Evolutionary conservation across 2,113 vertebrate genomes (phyloP).

Genomic region (Cathartes aura): DNA sequence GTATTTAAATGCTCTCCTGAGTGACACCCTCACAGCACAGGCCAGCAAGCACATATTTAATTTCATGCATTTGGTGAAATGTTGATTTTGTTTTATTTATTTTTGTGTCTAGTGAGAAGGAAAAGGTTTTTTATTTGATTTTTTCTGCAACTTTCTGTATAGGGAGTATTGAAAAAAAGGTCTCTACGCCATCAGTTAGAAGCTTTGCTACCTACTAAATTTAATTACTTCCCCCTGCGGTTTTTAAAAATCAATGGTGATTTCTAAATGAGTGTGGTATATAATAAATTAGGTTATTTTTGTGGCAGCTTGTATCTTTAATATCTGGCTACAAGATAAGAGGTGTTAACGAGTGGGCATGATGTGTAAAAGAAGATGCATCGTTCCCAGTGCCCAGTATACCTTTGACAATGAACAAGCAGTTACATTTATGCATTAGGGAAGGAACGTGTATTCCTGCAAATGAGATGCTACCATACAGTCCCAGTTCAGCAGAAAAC

Average conservation of each 20-base stretch:
- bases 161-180: not conserved
- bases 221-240: not conserved
- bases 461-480: not conserved
- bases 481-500: not conserved
- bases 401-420: not conserved
- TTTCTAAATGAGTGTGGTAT: not conserved
- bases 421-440: not conserved
- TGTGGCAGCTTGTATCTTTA: not conserved
- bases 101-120: slow-evolving; percentile 1
- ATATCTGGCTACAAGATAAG: not conserved
- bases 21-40: slow-evolving; percentile 26
- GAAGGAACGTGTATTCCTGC: not conserved
- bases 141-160: not conserved
- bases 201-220: not conserved
- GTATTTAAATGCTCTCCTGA: not conserved
- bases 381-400: not conserved
- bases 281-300: slow-evolving; percentile 17
- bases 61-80: slow-evolving; percentile 6
- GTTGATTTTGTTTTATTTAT: slow-evolving; percentile 27
- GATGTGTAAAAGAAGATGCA: not conserved
- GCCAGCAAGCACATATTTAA: slow-evolving; percentile 12
- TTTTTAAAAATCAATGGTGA: not conserved
- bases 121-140: not conserved
- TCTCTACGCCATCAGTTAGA: not conserved
- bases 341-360: not conserved